phyloP scores from a whole-genome alignment of 2,113 vertebrate genomes.

The Todiramphus chloris region DNA sequence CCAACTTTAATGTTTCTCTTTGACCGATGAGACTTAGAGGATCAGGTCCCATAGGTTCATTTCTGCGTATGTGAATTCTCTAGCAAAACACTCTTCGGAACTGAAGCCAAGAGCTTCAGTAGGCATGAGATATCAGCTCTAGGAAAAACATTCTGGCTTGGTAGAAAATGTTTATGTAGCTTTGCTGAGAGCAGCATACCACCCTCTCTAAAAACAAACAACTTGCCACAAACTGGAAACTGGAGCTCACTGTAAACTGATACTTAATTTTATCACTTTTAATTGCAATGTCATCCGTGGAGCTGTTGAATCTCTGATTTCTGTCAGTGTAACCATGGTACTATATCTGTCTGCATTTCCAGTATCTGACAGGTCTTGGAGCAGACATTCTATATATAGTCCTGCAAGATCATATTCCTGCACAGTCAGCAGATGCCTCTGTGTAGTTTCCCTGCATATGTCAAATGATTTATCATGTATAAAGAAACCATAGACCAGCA shows the following conservation, averaged over 20 bases:
- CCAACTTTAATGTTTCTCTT: background rate
- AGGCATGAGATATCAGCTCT: background rate
- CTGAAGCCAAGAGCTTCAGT: background rate
- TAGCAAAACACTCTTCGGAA: background rate
- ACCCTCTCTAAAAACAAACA: background rate
- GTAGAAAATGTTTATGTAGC: background rate
- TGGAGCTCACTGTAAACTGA: background rate
- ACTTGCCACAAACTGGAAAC: background rate
- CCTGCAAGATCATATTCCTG: background rate
- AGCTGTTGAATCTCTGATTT: background rate
- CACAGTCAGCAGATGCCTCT: background rate
- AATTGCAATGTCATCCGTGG: background rate
- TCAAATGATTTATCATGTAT: background rate
- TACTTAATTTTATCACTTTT: background rate
- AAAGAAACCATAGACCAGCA: background rate
- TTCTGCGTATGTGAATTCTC: background rate
- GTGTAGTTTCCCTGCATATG: background rate
- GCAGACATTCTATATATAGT: background rate
- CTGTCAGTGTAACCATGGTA: accelerated
- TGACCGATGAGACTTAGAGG: background rate
- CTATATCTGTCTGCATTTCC: background rate
- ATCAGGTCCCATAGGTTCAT: background rate
- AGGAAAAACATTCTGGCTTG: background rate
- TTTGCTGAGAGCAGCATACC: background rate
- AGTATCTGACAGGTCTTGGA: background rate